Evolutionary conservation across 2,888 invertebrate genomes (phyloP), one percentile per base, ranked within the genome.

Genomic region (Pachliopta kotzebuea): DNA sequence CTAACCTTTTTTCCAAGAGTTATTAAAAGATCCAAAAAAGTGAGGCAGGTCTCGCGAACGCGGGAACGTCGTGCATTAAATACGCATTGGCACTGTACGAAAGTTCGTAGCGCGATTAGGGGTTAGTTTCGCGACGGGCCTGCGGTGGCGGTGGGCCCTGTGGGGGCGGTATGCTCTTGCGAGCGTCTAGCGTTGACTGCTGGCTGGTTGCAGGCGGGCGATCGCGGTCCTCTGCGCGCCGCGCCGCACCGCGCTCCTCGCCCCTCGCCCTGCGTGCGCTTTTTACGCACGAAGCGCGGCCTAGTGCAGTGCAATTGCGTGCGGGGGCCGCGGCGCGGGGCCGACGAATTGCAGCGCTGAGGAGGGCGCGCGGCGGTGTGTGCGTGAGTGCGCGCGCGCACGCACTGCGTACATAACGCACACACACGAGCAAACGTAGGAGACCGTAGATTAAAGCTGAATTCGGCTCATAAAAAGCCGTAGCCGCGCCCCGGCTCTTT

Each of bases 251-350:
- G 76, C 78, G 71, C 77, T 75, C 75, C 81, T 76, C 73, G 78
- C 73, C 84, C 85, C 87, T 66, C 85, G 81, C 84, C 86, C 84
- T 82, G 87, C 88, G 87, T 91, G 91, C 91, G 91, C 90, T 90
- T 90, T 90, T 90, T 90, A 90, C 90, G 90, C 90, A 89, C 86
- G 84, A 84, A 84, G 79, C 83, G 83, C 82, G 79, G 79, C 80
- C 72, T 85, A 88, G 88, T 88, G 90, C 90, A 90, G 86, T 90
- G 90, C 90, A 90, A 91, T 90, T 90, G 90, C 89, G 88, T 84
- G 86, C 86, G 88, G 85, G 81, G 79, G 71, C 76, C 74, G 77
- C 71, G 82, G 81, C 81, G 84, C 69, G 69, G 62, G 50, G 77
- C 79, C 86, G 83, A 91, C 90, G 90, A 90, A 90, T 90, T 90